Conservation (phyloP, 2,797 vertebrate genomes). For the Eupleurogrammus muticus region DNA sequence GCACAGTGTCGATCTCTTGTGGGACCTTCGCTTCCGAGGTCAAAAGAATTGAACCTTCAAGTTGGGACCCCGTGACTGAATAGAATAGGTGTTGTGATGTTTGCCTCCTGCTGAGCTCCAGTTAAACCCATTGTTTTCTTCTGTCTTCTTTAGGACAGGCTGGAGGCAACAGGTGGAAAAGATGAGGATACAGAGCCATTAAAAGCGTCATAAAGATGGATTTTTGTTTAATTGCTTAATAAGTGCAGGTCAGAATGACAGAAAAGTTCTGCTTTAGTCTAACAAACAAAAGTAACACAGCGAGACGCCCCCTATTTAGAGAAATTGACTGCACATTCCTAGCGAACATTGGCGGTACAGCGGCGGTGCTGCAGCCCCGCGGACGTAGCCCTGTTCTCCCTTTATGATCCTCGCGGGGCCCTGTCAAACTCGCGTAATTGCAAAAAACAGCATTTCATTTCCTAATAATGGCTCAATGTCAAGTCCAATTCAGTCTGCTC, state of each 20-base stretch:
- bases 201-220: not conserved
- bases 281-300: not conserved
- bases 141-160: not conserved
- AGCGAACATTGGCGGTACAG: not conserved
- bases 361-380: slow-evolving; percentile 5
- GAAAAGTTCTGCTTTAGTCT: not conserved
- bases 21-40: not conserved
- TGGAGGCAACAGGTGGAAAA: slow-evolving; percentile 8
- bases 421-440: slow-evolving; percentile 75
- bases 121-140: not conserved
- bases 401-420: slow-evolving; percentile 57
- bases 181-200: too few species aligned
- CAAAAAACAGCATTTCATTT: slow-evolving; percentile 83
- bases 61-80: not conserved
- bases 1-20: not conserved
- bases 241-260: slow-evolving; percentile 1
- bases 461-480: slow-evolving; percentile 80
- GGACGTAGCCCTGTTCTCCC: slow-evolving; percentile 46
- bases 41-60: not conserved
- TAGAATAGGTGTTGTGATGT: too few species aligned
- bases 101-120: too few species aligned
- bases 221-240: too few species aligned
- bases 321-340: not conserved
- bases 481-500: slow-evolving; percentile 79
- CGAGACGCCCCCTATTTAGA: not conserved